These are phyloP conservation scores for Otolemur crassicaudatus DNA, from an alignment of 2,797 vertebrate species.

Conservation along the genomic window DNA sequence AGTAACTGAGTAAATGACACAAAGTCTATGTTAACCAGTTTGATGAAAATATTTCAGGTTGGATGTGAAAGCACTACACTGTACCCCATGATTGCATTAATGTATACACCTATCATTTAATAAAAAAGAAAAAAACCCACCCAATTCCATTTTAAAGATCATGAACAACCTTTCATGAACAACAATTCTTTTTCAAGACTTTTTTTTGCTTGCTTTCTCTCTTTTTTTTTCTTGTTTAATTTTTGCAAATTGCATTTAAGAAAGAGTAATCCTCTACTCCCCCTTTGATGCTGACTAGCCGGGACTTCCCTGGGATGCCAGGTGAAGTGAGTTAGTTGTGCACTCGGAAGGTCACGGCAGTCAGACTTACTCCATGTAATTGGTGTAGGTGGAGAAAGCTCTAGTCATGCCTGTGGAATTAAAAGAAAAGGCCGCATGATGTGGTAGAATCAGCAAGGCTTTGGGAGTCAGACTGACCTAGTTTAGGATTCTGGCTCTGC, in stretches of 20 bases:
- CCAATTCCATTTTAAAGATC: constrained; percentile 24
- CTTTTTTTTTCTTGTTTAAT: too few relatives aligned
- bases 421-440: not conserved
- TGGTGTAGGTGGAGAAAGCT: not conserved
- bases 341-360: not conserved
- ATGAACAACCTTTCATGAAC: not conserved
- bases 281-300: not conserved
- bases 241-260: not conserved
- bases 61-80: too few relatives aligned
- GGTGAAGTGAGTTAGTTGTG: not conserved
- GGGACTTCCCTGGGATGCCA: not conserved
- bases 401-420: not conserved
- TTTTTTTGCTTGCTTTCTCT: too few relatives aligned
- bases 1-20: too few relatives aligned
- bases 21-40: too few relatives aligned
- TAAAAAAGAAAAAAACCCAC: not conserved
- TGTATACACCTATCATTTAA: too few relatives aligned
- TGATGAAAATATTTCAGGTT: too few relatives aligned
- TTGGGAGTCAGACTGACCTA: not conserved
- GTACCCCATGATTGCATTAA: too few relatives aligned
- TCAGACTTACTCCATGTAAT: not conserved
- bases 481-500: constrained; percentile 40
- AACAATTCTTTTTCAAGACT: not conserved
- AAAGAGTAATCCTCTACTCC: not conserved
- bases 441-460: not conserved